Base-by-base conservation (phyloP, 1,140 invertebrate species). In the Condylostylus longicornis region DNA sequence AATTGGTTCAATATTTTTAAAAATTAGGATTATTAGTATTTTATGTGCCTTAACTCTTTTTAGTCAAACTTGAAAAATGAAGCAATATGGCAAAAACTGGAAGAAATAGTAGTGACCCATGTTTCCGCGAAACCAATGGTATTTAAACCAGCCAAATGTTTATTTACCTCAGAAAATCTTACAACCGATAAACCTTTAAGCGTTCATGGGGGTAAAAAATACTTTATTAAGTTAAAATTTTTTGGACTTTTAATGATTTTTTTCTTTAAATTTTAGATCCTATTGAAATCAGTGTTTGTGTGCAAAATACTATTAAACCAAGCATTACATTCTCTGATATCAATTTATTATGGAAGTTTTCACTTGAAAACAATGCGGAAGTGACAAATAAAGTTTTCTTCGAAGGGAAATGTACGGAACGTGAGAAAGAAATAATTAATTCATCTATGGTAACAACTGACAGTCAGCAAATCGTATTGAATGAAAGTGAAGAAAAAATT, bases 241-340 rank as follows among this genome's bases (percentile, higher is more conserved):
- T 21, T 17, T 21, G 22, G 3, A 12, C 15, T 17, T 29, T 15
- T 19, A 37, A 35, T 38, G 18, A 21, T 23, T 30, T 32, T 15
- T 19, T 40, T 12, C 44, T 44, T 40, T 38, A n/a, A n/a, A n/a
- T 68, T 70, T 43, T 61, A 79, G 89, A 94, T 63, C 77, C 78
- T 8, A 75, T 93, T 33, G 76, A 77, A 58, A 68, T 90, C 35
- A 75, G 77, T 34, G 63, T 93, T 18, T 69, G 73, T 31, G 60
- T 93, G 25, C 63, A 70, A 30, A 93, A 94, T 64, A 80, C 82
- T 2, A 63, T 91, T n/a, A 74, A 80, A 42, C 77, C 88, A 29
- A 62, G 75, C 4, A 51, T 90, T 33, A 62, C 71, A 13, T 57
- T 93, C 17, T 71, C 70, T 22, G 73, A 86, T 43, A 65, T 93